Conservation (phyloP, 2,113 vertebrate genomes). For the Microcebus tavaratra region DNA sequence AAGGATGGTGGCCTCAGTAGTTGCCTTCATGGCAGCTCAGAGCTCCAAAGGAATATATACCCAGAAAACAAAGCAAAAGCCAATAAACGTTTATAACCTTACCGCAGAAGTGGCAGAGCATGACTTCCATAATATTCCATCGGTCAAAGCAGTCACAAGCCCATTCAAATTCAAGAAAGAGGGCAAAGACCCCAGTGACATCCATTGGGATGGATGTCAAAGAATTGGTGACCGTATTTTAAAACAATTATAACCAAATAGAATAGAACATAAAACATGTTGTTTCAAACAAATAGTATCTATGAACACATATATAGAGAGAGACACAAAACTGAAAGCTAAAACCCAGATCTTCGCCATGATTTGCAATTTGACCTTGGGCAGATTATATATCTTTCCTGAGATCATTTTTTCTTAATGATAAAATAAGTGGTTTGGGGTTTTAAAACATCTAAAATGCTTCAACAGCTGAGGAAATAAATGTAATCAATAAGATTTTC, state of each 20-base stretch:
- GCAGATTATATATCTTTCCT: neutral
- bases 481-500: neutral
- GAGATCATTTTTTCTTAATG: neutral
- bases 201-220: neutral
- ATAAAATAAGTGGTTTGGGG: neutral
- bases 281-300: neutral
- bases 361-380: neutral
- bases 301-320: neutral
- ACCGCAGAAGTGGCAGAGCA: neutral
- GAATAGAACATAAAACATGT: neutral
- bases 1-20: neutral
- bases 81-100: neutral
- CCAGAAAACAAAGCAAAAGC: neutral
- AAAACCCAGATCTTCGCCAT: neutral
- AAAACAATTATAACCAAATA: neutral
- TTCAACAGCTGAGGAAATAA: conserved; percentile 2
- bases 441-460: neutral
- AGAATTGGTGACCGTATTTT: neutral
- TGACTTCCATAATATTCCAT: neutral
- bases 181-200: neutral
- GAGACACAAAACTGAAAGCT: neutral
- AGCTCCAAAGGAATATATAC: neutral
- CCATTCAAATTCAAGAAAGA: neutral
- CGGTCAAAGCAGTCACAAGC: neutral
- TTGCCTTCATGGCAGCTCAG: neutral